Evolutionary conservation across 2,888 invertebrate species (phyloP).

Genomic region (Eucriotettix oculatus): DNA sequence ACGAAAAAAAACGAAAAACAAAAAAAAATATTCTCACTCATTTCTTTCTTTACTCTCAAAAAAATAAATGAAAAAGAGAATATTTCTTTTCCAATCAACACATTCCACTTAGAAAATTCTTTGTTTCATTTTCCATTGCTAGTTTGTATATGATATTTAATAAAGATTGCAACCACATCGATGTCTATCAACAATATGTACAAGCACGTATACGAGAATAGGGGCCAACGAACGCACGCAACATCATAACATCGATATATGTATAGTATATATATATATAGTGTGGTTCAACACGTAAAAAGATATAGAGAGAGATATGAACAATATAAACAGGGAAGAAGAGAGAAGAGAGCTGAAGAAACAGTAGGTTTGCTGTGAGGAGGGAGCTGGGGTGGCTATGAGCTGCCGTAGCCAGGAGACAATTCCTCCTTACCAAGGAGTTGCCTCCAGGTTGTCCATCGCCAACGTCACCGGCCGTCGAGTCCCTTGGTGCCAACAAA

Average conservation of each 20-base stretch:
- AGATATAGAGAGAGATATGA: conserved; percentile 3
- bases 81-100: conserved; percentile 4
- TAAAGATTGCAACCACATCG: conserved; percentile 2
- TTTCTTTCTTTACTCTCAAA: conserved; percentile 4
- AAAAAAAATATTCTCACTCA: conserved; percentile 6
- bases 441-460: background rate
- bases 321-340: background rate
- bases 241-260: conserved; percentile 7
- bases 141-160: background rate
- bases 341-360: conserved; percentile 1
- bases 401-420: background rate
- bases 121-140: conserved; percentile 10
- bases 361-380: background rate
- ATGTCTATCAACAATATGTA: conserved; percentile 2
- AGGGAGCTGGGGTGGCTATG: background rate
- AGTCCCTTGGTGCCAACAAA: conserved; percentile 16
- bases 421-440: background rate
- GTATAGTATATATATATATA: conserved; percentile 3
- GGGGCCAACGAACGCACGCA: conserved; percentile 4
- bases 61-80: conserved; percentile 6
- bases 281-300: conserved; percentile 1
- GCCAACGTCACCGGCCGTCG: background rate
- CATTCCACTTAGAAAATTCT: conserved; percentile 15
- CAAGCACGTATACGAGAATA: conserved; percentile 3
- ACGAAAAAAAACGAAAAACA: background rate